Evolutionary conservation across 2,113 vertebrate species (phyloP), one percentile per base, ranked within the genome.

Genomic region (Numenius arquata): DNA sequence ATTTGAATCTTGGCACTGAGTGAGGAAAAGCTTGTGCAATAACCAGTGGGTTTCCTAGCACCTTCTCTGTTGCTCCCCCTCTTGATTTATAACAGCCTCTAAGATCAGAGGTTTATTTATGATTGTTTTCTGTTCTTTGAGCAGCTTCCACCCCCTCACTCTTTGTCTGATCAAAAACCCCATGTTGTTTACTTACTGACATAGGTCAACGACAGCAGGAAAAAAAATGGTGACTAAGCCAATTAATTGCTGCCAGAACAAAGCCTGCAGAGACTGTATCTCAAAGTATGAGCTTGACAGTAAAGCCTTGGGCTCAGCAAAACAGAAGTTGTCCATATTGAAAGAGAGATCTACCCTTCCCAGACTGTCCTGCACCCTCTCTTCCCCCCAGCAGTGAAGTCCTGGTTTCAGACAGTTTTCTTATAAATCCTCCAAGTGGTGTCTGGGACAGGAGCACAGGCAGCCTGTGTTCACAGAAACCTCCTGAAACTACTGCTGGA

Each of bases 71-170:
- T 73, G 61, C 53, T 93, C 52, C 55, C 26, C 14, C 16, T 80
- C 70, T 94, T 95, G 78, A 92, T 88, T 85, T 59, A 43, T 72
- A 73, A 17, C 74, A 92, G 52, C 50, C 45, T 43, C 26, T 27
- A 36, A 90, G 77, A 88, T 89, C 83, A 90, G 88, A 95, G 85
- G 72, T 63, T 89, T 40, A 22, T 93, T 95, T 94, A 73, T 90
- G 74, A 91, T 95, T 94, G 72, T 94, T 91, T 93, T 88, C 59
- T 93, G 76, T 79, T 94, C 91, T 92, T 82, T 94, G 72, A 95
- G 71, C 63, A 65, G 89, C 76, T 93, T 94, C 88, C 40, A 89
- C 79, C 65, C 75, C 50, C 68, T 91, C 72, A 38, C 40, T 95
- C 67, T 76, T 81, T 86, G 59, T 95, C 94, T 94, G 89, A 90